Conservation (phyloP, 2,888 invertebrate genomes). For the Tineola bisselliella region DNA sequence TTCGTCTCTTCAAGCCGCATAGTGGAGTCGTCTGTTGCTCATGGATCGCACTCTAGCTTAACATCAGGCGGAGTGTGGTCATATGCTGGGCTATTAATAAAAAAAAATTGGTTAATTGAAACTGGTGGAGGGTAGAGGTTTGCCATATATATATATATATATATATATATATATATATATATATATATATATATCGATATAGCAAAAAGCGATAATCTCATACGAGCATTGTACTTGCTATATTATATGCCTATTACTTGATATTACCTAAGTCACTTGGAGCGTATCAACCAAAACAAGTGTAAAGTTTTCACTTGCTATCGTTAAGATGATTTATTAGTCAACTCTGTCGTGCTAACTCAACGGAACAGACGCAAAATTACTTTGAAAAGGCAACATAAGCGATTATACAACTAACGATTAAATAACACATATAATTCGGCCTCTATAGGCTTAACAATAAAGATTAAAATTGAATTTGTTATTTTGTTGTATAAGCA, state of each 20-base stretch:
- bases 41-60: no score
- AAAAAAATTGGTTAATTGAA: no score
- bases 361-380: background rate
- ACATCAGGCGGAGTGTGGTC: no score
- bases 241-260: background rate
- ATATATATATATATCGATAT: no score
- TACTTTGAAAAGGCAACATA: background rate
- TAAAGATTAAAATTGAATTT: background rate
- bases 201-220: no score
- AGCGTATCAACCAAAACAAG: constrained; percentile 4
- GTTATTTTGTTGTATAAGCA: background rate
- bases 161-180: no score
- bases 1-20: no score
- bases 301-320: background rate
- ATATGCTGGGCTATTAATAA: no score
- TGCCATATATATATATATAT: no score
- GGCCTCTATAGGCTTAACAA: background rate
- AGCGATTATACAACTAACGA: background rate
- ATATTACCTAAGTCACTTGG: background rate
- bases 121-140: no score
- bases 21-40: no score
- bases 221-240: no score
- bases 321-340: constrained; percentile 11
- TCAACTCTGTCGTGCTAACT: constrained; percentile 2
- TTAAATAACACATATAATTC: background rate